Percentiles rank a stretch among this genome's conserved stretches.
Conservation (phyloP, 2,888 invertebrate genomes). For the Leucoma salicis region DNA sequence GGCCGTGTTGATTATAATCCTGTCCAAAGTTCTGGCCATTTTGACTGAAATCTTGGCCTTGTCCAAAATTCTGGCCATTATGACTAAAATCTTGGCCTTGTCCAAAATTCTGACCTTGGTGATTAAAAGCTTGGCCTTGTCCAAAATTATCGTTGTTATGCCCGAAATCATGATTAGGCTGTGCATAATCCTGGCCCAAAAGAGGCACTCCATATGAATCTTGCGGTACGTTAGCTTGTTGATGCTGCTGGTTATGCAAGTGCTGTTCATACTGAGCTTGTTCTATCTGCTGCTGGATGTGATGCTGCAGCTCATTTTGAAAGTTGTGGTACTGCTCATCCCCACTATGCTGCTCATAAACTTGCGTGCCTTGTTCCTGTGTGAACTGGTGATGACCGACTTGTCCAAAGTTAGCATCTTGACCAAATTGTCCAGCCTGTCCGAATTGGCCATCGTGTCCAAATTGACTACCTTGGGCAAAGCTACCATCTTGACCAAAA, state of each 20-base stretch:
- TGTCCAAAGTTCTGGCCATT: slow-evolving; percentile 30
- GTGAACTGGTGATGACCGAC: slow-evolving; percentile 56
- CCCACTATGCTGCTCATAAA: slow-evolving; percentile 62
- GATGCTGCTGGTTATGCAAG: slow-evolving; percentile 48
- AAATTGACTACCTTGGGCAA: slow-evolving; percentile 16
- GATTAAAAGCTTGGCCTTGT: slow-evolving; percentile 20
- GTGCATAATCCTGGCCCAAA: slow-evolving; percentile 27
- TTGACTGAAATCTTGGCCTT: slow-evolving; percentile 28
- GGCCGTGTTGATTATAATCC: slow-evolving; percentile 33
- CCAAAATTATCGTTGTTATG: slow-evolving; percentile 29
- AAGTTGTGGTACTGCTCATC: slow-evolving; percentile 59
- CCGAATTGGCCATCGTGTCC: slow-evolving; percentile 16
- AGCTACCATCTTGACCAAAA: slow-evolving; percentile 31
- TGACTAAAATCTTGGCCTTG: slow-evolving; percentile 28
- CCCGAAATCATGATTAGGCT: slow-evolving; percentile 27
- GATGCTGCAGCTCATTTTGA: slow-evolving; percentile 64
- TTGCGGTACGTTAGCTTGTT: slow-evolving; percentile 26
- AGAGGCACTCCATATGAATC: slow-evolving; percentile 38
- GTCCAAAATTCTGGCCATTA: slow-evolving; percentile 26
- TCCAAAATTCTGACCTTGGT: slow-evolving; percentile 28
- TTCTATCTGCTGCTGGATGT: slow-evolving; percentile 68
- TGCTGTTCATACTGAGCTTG: slow-evolving; percentile 56
- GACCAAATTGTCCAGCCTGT: slow-evolving; percentile 15
- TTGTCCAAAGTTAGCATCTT: slow-evolving; percentile 18
- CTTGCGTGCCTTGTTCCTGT: slow-evolving; percentile 66